Evolutionary conservation across 2,113 vertebrate genomes (phyloP).

Genomic region (Nycticryphes semicollaris): DNA sequence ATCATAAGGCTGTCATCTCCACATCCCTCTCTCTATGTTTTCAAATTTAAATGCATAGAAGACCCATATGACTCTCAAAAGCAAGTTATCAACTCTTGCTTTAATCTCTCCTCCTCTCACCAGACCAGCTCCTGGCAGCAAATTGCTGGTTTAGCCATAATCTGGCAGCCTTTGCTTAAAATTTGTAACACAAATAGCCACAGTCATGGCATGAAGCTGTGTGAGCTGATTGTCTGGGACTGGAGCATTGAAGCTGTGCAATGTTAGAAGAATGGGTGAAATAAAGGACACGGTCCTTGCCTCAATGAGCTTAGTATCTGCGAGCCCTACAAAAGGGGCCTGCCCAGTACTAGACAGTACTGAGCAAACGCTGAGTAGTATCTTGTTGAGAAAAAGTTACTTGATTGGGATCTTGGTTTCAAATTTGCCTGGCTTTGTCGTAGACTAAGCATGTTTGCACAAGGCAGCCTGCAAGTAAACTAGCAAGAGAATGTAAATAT

Average conservation of each 20-base stretch:
- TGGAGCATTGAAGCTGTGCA: neutral
- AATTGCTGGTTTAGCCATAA: neutral
- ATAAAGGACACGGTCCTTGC: neutral
- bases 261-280: neutral
- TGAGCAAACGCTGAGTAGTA: neutral
- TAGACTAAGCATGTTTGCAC: neutral
- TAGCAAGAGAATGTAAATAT: neutral
- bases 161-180: neutral
- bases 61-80: neutral
- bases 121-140: neutral
- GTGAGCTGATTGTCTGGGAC: neutral
- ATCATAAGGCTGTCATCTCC: neutral
- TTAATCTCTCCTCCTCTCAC: neutral
- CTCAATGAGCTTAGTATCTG: neutral
- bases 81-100: neutral
- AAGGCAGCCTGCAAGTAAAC: neutral
- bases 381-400: neutral
- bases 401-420: neutral
- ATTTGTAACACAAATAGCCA: neutral
- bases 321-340: neutral
- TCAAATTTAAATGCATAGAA: neutral
- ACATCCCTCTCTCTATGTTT: neutral
- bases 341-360: neutral
- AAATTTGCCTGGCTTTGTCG: neutral
- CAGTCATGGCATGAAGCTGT: neutral